Percentiles rank a stretch among this genome's conserved stretches.
phyloP scores from a whole-genome alignment of 2,888 invertebrate species.

The Netelia inedita region DNA sequence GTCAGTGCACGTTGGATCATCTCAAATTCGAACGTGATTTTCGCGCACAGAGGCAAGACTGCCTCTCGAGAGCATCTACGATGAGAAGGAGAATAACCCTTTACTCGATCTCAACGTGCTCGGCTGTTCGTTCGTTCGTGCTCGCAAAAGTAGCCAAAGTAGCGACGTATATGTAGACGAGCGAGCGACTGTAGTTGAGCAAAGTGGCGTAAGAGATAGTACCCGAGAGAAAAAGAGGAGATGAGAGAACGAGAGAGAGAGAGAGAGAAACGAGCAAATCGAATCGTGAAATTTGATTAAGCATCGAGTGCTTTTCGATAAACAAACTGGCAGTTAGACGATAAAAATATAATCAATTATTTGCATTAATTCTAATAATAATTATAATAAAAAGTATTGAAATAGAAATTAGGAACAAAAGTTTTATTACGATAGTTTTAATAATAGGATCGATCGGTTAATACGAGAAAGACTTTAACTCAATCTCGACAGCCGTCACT shows the following conservation, averaged over 20 bases:
- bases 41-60: conserved; percentile 36
- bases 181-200: conserved; percentile 7
- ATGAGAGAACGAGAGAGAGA: conserved; percentile 62
- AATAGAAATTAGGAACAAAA: neutral
- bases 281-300: conserved; percentile 10
- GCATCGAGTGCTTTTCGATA: neutral
- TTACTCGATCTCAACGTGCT: conserved; percentile 24
- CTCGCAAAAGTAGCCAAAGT: conserved; percentile 46
- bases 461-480: too few species aligned
- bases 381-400: neutral
- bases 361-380: neutral
- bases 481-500: neutral
- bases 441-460: too few species aligned
- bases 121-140: conserved; percentile 50
- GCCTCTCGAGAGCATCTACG: conserved; percentile 41
- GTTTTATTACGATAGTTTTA: too few species aligned
- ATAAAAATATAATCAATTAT: neutral
- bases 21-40: conserved; percentile 53
- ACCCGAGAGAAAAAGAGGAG: conserved; percentile 62
- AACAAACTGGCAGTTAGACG: neutral
- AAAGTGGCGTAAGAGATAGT: conserved; percentile 46
- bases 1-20: conserved; percentile 52
- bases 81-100: conserved; percentile 43
- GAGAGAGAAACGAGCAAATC: conserved; percentile 67
- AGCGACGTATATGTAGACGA: conserved; percentile 25